Evolutionary conservation across 1,140 invertebrate genomes (phyloP), one percentile per base, ranked within the genome.

Genomic region (Antheraea mylitta): DNA sequence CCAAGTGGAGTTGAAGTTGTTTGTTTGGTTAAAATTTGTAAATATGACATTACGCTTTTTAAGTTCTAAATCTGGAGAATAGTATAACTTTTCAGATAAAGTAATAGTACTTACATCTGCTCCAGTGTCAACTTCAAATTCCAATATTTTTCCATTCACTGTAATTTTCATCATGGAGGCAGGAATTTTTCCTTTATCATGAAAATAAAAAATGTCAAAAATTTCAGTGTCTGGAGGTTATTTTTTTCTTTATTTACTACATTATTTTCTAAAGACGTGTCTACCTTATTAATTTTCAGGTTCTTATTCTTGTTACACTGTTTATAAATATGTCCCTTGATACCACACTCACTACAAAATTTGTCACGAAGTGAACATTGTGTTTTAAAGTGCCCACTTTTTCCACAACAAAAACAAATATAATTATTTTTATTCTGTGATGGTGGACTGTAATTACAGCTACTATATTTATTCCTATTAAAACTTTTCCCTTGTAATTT

Each of bases 331-430:
- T 64, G 62, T 5, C 62, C 37, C 30, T 38, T 37, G 18, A 13
- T 42, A 19, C 9, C 64, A 42, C 64, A 66, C 19, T 66, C 64
- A 66, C 42, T 53, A 11, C 38, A 66, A 11, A 22, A 53, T 53
- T 66, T 66, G 18, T 66, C 48, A 7, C 19, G 18, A 16, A 66
- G 48, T 66, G 64, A 66, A 66, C 64, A 66, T 53, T 66, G 64
- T 53, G 64, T 38, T 53, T 58, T 48, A 19, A 66, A 4, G 19
- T 66, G 64, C 10, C 48, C 19, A 18, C 48, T 66, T 36, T 66
- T 66, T 30, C 64, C 64, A 19, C 64, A 66, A 11, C 42, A 66
- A 42, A 53, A 66, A 66, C 64, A 66, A 8, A 42, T 42, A 42
- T 30, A 5, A 61, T 22, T 61, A 22, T 61, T 13, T 61, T 61